Evolutionary conservation across 2,888 invertebrate species (phyloP), one percentile per base, ranked within the genome.

Genomic region (Plagodis dolabraria): DNA sequence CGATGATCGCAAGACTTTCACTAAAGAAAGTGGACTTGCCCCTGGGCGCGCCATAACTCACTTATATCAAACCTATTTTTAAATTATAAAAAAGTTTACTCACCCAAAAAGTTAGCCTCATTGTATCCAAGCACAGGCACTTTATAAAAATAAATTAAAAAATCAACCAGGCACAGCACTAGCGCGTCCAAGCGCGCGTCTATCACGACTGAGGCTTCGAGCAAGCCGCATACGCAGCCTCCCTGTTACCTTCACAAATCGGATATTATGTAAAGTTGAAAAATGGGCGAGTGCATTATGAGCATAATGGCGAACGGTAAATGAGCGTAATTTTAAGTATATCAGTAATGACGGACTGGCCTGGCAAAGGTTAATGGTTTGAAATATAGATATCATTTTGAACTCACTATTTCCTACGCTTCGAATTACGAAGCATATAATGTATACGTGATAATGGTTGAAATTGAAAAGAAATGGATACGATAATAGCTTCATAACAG

Each of bases 31-130:
- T 85, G 71, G 78, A 70, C 73, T 67, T 53, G 71, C 64, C 70
- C 45, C 40, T 60, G 55, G 65, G 70, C 65, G 60, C 62, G 60
- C 54, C 60, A 56, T 62, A 65, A 65, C 60, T 55, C 50, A 60
- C 42, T 36, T 33, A 53, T 57, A 47, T 8, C 40, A 1, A 6
- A 48, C 35, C 35, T 48, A 57, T 51, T 64, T 57, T 49, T 35
- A 48, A 47, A 33, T 12, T n/a, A 43, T 46, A 49, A 57, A 57
- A 63, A 57, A 72, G 67, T 22, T 34, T 76, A 83, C 92, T 81
- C 80, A 92, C 92, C 92, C 89, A 92, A 88, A 85, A 87, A 78
- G 84, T 78, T 66, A 87, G 87, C 86, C 91, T 85, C 92, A 92
- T 92, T 77, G 82, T 90, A 90, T 89, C 90, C 91, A 82, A 80